A percentile compares a stretch with the other conserved stretches of the same genome.
Evolutionary conservation across 2,113 vertebrate species (phyloP).

Genomic region (Tamias sibiricus): DNA sequence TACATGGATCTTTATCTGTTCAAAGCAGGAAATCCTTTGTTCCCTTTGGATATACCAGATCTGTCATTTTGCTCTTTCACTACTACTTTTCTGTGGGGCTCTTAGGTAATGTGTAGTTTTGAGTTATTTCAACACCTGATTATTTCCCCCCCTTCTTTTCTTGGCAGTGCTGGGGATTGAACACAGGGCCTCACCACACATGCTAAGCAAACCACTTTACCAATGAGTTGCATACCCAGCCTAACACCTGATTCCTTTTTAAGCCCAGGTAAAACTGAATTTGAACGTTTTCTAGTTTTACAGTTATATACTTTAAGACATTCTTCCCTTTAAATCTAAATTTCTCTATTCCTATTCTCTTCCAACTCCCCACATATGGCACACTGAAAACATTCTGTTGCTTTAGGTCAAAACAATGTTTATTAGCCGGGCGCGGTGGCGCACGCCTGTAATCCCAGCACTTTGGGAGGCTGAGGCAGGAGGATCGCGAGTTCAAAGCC

Average conservation of each 20-base stretch:
- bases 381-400: not conserved
- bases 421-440: no score
- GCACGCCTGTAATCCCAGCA: no score
- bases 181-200: no score
- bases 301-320: not conserved
- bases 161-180: no score
- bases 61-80: not conserved
- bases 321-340: not conserved
- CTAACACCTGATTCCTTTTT: not conserved
- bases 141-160: not conserved
- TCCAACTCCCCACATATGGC: not conserved
- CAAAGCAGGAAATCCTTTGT: not conserved
- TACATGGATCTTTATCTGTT: not conserved
- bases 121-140: not conserved
- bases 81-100: not conserved
- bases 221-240: no score
- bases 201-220: no score
- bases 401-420: conserved; percentile 47
- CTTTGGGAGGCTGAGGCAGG: no score
- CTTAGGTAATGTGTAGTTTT: conserved; percentile 20
- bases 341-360: conserved; percentile 2
- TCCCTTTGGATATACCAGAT: not conserved
- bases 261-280: conserved; percentile 20
- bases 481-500: no score
- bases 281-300: conserved; percentile 7